Evolutionary conservation across 2,888 invertebrate genomes (phyloP), one percentile per base, ranked within the genome.

Genomic region (Sipha maydis): DNA sequence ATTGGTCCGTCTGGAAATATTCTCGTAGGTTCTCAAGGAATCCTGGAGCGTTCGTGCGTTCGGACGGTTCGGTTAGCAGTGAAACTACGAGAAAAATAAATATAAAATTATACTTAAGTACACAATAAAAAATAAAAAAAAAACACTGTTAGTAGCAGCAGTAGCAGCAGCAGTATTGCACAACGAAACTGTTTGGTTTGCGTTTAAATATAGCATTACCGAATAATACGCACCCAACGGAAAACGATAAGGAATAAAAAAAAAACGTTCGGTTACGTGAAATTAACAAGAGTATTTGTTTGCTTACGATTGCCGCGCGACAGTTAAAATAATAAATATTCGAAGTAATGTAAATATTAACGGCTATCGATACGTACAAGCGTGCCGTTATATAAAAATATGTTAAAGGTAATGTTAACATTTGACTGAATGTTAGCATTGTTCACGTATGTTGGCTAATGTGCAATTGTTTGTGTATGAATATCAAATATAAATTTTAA

Each of bases 291-390:
- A 28, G 38, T 67, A 80, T 41, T 69, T 80, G 19, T 80, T 67
- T 41, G 41, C 80, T 41, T 28, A 28, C 67, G 41, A 14, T n/a
- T 69, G n/a, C 41, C 41, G 21, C 38, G 28, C 38, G 28, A 28
- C n/a, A 41, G 41, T 14, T 31, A 31, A 31, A 71, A 31, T 11
- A 67, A 41, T 80, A 69, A 80, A 67, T 41, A 67, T 69, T 80
- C 67, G 38, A 41, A 80, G n/a, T 38, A 61, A 67, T 38, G 17
- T 80, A 80, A 67, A 80, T 69, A 69, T 67, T 80, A 41, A 80
- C 67, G 19, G 31, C 31, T 78, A 79, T 34, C 38, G 19, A 67
- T 48, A 14, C n/a, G 28, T 41, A 41, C 69, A n/a, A 69, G 28
- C 69, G 69, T 28, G 2, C 34, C 34, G 34, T 3, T 34, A 34